A percentile compares a stretch with the other conserved stretches of the same genome.
These are phyloP conservation scores for Achatina immaculata DNA, from an alignment of 1,140 invertebrate genomes.

Conservation along the genomic window DNA sequence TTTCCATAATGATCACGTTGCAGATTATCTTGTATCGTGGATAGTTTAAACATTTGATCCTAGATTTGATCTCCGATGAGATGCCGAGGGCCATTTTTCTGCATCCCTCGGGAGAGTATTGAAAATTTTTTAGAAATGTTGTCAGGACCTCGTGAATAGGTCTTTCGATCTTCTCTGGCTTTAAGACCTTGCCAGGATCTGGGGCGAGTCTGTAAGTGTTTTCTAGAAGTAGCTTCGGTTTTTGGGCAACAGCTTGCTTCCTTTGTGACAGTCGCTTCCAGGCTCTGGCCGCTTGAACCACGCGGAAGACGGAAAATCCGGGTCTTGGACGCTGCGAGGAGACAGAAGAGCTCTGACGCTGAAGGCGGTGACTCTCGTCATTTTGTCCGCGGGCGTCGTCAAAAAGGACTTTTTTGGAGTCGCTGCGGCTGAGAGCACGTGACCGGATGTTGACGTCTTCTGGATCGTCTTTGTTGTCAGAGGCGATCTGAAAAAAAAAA, in stretches of 20 bases:
- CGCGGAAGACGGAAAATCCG: conserved; percentile 43
- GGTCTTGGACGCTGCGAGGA: not conserved
- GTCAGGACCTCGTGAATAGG: conserved; percentile 43
- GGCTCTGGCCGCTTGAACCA: conserved; percentile 51
- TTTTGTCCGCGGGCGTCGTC: not conserved
- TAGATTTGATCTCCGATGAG: conserved; percentile 47
- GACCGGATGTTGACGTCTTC: not conserved
- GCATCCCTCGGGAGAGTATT: conserved; percentile 45
- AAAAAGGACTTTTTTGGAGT: not conserved
- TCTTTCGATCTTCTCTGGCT: conserved; percentile 9
- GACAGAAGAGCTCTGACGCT: not conserved
- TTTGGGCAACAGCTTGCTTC: not conserved
- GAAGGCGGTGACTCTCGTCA: not conserved
- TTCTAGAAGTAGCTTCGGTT: conserved; percentile 41
- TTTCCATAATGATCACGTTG: conserved; percentile 64
- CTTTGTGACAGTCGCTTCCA: conserved; percentile 50
- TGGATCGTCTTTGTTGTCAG: not conserved
- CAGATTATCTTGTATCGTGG: conserved; percentile 63
- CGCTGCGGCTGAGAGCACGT: not conserved
- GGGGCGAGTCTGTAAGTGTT: conserved; percentile 59
- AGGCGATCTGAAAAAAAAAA: not conserved
- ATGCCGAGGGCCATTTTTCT: conserved; percentile 46
- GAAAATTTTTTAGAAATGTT: conserved; percentile 42
- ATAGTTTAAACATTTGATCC: conserved; percentile 54
- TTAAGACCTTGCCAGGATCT: conserved; percentile 28